Percentiles rank a stretch among this genome's conserved stretches.
These are phyloP conservation scores for Drosophila neonasuta DNA, from an alignment of 2,888 invertebrate genomes.

Conservation along the genomic window DNA sequence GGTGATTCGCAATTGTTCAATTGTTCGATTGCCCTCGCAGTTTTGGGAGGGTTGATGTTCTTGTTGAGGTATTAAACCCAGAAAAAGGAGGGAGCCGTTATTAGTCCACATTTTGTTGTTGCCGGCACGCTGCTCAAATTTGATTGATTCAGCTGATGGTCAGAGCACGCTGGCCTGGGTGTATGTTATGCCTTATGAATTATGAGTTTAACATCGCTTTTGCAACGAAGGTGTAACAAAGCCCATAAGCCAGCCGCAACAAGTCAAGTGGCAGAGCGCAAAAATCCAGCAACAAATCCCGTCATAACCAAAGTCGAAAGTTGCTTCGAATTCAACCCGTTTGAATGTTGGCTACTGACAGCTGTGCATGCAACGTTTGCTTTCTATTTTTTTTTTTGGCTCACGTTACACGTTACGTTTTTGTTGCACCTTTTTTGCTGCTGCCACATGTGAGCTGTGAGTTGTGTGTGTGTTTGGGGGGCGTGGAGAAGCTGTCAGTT, in stretches of 20 bases:
- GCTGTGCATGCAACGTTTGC: slow-evolving; percentile 58
- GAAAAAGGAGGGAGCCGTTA: slow-evolving; percentile 16
- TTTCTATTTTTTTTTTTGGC: slow-evolving; percentile 55
- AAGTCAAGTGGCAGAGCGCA: slow-evolving; percentile 61
- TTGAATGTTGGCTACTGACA: slow-evolving; percentile 66
- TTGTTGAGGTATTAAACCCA: slow-evolving; percentile 29
- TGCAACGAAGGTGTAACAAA: slow-evolving; percentile 57
- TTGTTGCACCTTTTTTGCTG: slow-evolving; percentile 57
- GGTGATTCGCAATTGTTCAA: slow-evolving; percentile 72
- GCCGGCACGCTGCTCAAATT: slow-evolving; percentile 55
- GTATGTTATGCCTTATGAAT: slow-evolving; percentile 53
- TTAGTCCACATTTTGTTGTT: slow-evolving; percentile 44
- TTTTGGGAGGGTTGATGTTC: slow-evolving; percentile 12
- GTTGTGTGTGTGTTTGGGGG: background rate
- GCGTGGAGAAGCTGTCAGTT: slow-evolving; percentile 63
- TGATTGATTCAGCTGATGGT: slow-evolving; percentile 59
- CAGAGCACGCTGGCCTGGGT: background rate
- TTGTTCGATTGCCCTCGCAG: slow-evolving; percentile 54
- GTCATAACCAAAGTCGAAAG: slow-evolving; percentile 28
- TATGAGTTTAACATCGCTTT: slow-evolving; percentile 54
- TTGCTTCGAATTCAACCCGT: slow-evolving; percentile 27
- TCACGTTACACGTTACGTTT: slow-evolving; percentile 64
- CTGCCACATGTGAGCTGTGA: background rate
- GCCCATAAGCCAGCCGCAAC: slow-evolving; percentile 52
- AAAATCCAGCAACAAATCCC: slow-evolving; percentile 37